Evolutionary conservation across 2,113 vertebrate genomes (phyloP), one percentile per base, ranked within the genome.

Genomic region (Dasyornis broadbenti): DNA sequence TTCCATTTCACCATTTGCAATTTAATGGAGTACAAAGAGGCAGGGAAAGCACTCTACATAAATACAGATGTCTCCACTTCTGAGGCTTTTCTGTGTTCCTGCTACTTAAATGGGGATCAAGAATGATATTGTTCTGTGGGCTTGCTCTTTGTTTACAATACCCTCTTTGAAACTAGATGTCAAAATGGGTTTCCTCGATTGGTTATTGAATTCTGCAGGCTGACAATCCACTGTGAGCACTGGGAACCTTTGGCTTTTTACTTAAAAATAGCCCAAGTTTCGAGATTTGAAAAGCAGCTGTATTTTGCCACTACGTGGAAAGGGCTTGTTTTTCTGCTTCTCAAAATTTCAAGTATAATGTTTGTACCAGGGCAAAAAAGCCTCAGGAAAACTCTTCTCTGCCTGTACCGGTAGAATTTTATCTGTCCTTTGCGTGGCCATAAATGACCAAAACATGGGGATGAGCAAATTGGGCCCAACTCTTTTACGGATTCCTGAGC

Each of bases 41-140:
- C 53, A 91, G 81, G 77, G 89, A 85, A 94, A 93, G 71, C 78
- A 68, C 90, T 87, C 78, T 57, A 78, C 76, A 89, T 95, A 92
- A 96, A 95, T 96, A 93, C 93, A 95, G 90, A 93, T 93, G 92
- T 94, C 85, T 96, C 88, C 77, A 92, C 90, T 94, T 95, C 80
- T 96, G 88, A 93, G 82, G 82, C 88, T 96, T 94, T 94, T 93
- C 86, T 95, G 72, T 92, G 82, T 83, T 92, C 69, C 69, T 96
- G 59, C 86, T 92, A 72, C 94, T 97, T 93, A 94, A 95, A 95
- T 50, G 27, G 73, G 94, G 83, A 95, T 96, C 90, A 96, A 90
- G 88, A 96, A 96, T 94, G 80, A 81, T 81, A 93, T 94, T 96
- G 85, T 96, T 95, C 80, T 78, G 68, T 64, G 39, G 60, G 37